phyloP scores from a whole-genome alignment of 2,888 invertebrate genomes.

The Copidosoma aretas region DNA sequence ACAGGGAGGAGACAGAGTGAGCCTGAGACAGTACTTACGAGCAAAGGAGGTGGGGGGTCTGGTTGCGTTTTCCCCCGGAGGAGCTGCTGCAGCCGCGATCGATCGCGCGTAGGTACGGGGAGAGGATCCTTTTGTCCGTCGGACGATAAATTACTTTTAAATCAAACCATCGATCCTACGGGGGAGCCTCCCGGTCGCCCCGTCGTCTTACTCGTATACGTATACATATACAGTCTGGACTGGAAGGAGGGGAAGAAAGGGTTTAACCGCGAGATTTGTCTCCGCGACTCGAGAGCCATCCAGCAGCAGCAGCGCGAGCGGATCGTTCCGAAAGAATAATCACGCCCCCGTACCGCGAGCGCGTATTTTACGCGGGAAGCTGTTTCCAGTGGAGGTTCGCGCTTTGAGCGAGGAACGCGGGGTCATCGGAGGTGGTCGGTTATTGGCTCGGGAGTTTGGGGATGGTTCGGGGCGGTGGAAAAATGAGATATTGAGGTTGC shows the following conservation, averaged over 20 bases:
- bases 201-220: no score
- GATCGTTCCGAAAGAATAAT: conserved; percentile 37
- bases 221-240: no score
- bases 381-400: no score
- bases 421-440: no score
- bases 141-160: conserved; percentile 42
- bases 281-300: conserved; percentile 31
- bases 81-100: conserved; percentile 16
- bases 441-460: no score
- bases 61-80: conserved; percentile 9
- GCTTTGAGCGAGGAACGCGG: no score
- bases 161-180: conserved; percentile 36
- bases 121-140: conserved; percentile 35
- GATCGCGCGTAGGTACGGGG: conserved; percentile 29
- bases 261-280: conserved; percentile 38
- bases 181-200: not conserved
- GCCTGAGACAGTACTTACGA: not conserved
- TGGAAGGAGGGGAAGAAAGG: conserved; percentile 9
- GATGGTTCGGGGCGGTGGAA: no score
- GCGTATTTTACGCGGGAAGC: no score
- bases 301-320: conserved; percentile 24
- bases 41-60: not conserved
- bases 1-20: conserved; percentile 7
- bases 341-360: conserved; percentile 1
- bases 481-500: no score